Base-by-base conservation (phyloP, 2,113 vertebrate species). In the Lamprotornis superbus region DNA sequence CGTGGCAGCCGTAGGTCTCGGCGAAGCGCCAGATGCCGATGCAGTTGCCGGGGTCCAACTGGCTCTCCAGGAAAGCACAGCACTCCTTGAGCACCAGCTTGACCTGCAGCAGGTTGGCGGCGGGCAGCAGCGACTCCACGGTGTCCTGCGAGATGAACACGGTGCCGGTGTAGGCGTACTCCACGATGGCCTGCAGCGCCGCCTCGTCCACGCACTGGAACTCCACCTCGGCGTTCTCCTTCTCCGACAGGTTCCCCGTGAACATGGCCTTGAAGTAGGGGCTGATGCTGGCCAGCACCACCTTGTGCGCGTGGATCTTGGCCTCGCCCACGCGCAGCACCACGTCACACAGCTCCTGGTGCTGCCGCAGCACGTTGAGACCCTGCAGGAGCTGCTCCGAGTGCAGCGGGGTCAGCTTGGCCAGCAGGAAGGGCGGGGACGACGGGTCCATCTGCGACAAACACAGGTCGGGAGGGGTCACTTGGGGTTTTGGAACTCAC, bases 201-300 rank as follows among this genome's bases (percentile, higher is more conserved):
- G 99, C 98, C 96, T 99, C 99, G 5, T 99, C 99, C 1, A 99
- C 97, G 94, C 99, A 99, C 97, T 99, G 99, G 97, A 99, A 99
- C 93, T 99, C 99, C 86, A 99, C 99, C 96, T 99, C 99, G 0
- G 98, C 98, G 80, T 99, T 99, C 97, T 99, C 99, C 95, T 99
- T 99, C 97, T 99, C 99, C 0, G 99, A 99, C 50, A 99, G 98
- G 97, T 98, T 99, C 71, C 99, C 99, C 0, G 99, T 99, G 97
- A 99, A 99, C 99, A 99, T 99, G 97, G 99, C 99, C 98, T 99
- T 99, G 98, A 99, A 99, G 97, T 99, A 99, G 0, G 99, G 99
- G 90, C 99, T 99, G 98, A 99, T 99, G 98, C 99, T 99, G 96
- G 99, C 99, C 89, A 99, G 98, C 84, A 99, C 99, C 95, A 98